A percentile compares a stretch with the other conserved stretches of the same genome.
phyloP scores from a whole-genome alignment of 64 coral and sea anemone species.

The Dendrophyllia cribrosa region DNA sequence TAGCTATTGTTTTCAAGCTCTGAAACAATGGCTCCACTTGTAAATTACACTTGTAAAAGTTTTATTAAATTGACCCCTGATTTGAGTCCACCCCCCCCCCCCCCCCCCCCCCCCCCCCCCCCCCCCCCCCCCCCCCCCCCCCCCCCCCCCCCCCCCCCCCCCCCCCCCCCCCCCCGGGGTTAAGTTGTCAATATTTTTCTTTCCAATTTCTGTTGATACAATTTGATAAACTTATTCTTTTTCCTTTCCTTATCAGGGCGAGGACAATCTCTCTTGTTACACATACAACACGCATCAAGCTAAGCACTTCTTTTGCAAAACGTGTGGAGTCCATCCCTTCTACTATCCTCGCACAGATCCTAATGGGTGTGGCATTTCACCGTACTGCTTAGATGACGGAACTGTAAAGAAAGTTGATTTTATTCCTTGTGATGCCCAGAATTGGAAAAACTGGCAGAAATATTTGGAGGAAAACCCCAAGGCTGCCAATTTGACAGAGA shows the following conservation, averaged over 20 bases:
- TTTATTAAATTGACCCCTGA: too few species aligned
- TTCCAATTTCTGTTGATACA: not conserved
- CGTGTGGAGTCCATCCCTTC: constrained; percentile 95
- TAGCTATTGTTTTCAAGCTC: too few species aligned
- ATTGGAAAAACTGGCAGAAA: constrained; percentile 69
- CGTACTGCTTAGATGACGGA: constrained; percentile 88
- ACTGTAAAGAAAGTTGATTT: constrained; percentile 56
- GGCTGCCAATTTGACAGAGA: not conserved
- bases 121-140: too few species aligned
- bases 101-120: too few species aligned
- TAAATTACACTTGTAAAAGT: too few species aligned
- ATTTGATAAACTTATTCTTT: not conserved
- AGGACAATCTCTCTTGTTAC: constrained; percentile 90
- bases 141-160: too few species aligned
- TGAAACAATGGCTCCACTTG: too few species aligned
- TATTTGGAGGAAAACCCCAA: constrained; percentile 65
- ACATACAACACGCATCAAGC: constrained; percentile 88
- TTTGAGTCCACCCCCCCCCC: too few species aligned
- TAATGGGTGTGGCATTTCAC: constrained; percentile 83
- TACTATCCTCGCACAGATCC: constrained; percentile 88
- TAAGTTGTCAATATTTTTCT: too few species aligned
- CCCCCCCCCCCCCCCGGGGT: too few species aligned
- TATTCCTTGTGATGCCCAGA: constrained; percentile 72
- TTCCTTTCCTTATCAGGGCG: constrained; percentile 49
- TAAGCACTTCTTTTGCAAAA: constrained; percentile 90